Evolutionary conservation across 2,888 invertebrate species (phyloP).

Genomic region (Syrista parreyssii): DNA sequence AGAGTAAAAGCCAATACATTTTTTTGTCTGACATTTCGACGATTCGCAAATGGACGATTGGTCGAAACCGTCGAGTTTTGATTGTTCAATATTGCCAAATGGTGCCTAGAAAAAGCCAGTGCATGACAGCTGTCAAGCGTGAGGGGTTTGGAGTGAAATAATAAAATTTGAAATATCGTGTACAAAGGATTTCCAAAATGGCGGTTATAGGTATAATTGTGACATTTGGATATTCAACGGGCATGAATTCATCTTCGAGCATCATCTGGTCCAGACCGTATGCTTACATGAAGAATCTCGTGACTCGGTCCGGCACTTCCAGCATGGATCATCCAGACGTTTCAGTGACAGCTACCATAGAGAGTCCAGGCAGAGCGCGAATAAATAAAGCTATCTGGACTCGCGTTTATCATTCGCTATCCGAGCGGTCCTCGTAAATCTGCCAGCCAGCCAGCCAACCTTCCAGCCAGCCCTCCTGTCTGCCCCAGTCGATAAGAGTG

Average conservation of each 20-base stretch:
- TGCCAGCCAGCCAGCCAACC: slow-evolving; percentile 53
- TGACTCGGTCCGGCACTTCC: neutral
- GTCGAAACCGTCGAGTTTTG: neutral
- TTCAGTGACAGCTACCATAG: slow-evolving; percentile 21
- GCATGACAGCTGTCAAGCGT: neutral
- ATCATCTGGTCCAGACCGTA: neutral
- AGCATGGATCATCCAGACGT: neutral
- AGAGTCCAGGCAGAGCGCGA: slow-evolving; percentile 68
- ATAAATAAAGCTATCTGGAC: slow-evolving; percentile 74
- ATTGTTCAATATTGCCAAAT: neutral
- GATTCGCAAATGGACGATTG: neutral
- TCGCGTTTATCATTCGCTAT: slow-evolving; percentile 72
- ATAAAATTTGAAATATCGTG: neutral
- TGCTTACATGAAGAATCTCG: neutral
- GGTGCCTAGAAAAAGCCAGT: too few species aligned
- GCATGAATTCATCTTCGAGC: neutral
- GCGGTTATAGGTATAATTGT: too few species aligned
- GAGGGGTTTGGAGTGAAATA: neutral
- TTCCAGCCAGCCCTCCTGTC: slow-evolving; percentile 51
- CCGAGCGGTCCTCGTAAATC: slow-evolving; percentile 70
- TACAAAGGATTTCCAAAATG: neutral
- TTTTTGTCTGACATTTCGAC: neutral
- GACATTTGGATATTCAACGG: too few species aligned
- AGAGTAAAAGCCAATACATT: too few species aligned
- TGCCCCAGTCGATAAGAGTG: slow-evolving; percentile 58